phyloP scores from a whole-genome alignment of 2,888 invertebrate species.

The Cephus rjabovi region DNA sequence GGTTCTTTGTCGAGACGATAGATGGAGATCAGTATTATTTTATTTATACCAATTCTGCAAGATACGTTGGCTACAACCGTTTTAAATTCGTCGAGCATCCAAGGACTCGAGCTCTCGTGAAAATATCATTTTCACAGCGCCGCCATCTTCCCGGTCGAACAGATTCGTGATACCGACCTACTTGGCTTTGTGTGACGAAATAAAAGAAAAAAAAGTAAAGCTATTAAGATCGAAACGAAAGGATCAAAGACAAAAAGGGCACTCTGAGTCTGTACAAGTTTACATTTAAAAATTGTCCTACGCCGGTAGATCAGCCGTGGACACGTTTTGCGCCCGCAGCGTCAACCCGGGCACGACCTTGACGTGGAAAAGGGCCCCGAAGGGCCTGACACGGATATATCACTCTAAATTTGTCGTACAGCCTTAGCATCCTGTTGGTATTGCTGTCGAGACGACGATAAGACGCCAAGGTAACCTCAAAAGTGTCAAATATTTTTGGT shows the following conservation, averaged over 20 bases:
- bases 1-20: background rate
- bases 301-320: background rate
- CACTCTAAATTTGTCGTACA: background rate
- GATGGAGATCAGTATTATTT: background rate
- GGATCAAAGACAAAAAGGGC: background rate
- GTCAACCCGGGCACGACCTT: background rate
- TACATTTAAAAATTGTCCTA: background rate
- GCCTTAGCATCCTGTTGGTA: background rate
- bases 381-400: background rate
- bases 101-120: background rate
- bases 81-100: background rate
- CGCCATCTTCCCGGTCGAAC: background rate
- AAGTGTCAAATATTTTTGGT: background rate
- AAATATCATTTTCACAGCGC: background rate
- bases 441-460: background rate
- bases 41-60: background rate
- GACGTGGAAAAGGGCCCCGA: background rate
- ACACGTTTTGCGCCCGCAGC: background rate
- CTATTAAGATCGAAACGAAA: background rate
- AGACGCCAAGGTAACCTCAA: background rate
- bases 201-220: background rate
- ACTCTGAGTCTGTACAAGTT: background rate
- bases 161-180: background rate
- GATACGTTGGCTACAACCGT: background rate
- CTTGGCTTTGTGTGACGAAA: background rate